phyloP scores from a whole-genome alignment of 2,888 invertebrate genomes.

The Anthophora plumipes region DNA sequence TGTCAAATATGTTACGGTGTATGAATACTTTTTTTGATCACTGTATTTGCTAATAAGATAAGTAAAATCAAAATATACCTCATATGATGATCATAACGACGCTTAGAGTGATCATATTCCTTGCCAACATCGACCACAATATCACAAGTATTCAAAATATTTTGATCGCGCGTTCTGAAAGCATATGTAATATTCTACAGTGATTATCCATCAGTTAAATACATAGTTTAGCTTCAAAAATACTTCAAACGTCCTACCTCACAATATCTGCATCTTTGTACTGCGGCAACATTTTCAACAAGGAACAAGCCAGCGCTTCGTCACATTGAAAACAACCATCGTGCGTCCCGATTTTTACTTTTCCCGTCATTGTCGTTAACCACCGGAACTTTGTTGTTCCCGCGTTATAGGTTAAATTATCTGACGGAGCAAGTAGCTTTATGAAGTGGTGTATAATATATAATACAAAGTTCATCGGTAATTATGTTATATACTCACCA shows the following conservation, averaged over 20 bases:
- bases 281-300: conserved; percentile 93
- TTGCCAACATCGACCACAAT: conserved; percentile 98
- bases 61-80: conserved; percentile 79
- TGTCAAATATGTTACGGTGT: too few species aligned
- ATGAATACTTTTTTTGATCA: too few species aligned
- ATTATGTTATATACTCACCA: neutral
- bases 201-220: neutral
- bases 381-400: neutral
- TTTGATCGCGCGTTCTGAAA: conserved; percentile 86
- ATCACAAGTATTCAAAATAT: conserved; percentile 91
- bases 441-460: neutral
- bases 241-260: conserved; percentile 78
- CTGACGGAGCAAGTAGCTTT: neutral
- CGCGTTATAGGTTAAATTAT: conserved; percentile 25
- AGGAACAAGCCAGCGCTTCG: conserved; percentile 96
- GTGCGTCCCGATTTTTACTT: conserved; percentile 89
- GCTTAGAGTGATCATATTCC: conserved; percentile 90
- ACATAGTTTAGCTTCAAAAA: neutral
- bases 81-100: conserved; percentile 98
- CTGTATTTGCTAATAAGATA: too few species aligned
- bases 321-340: conserved; percentile 97
- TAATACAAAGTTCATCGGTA: neutral
- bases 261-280: conserved; percentile 93
- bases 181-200: conserved; percentile 24
- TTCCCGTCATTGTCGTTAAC: conserved; percentile 33